Evolutionary conservation across 2,113 vertebrate genomes (phyloP), one percentile per base, ranked within the genome.

Genomic region (Reinhardtius hippoglossoides): DNA sequence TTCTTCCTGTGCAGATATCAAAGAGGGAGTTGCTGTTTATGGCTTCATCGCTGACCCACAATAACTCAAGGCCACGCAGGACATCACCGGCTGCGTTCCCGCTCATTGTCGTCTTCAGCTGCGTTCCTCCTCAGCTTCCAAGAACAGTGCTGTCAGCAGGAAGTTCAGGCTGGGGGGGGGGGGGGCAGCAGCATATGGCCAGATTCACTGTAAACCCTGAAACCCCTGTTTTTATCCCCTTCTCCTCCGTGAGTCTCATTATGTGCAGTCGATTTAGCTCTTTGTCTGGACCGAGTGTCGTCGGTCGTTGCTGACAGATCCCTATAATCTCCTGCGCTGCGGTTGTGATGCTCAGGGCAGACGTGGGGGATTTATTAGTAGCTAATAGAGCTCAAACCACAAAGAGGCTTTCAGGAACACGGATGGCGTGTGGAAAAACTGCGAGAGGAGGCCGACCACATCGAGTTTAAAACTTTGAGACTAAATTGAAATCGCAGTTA

Each of bases 11-110:
- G 67, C 21, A 67, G 21, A 44, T 72, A 80, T 78, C 31, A 50
- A 55, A 74, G 74, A 72, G 74, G 81, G 78, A 86, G 75, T 23
- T 64, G 75, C 70, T 76, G 77, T 85, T 83, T 78, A 46, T 64
- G 71, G 82, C 76, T 81, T 82, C 74, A 58, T 9, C 26, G 1
- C 54, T 55, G 62, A 88, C 83, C 80, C 65, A 37, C 63, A 76
- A 44, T 50, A 78, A 60, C 20, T 74, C 57, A 48, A 84, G 87
- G 87, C 82, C 67, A 26, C 6, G 3, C 40, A 23, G 79, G 71
- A 46, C 56, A 7, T 66, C 14, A 4, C 72, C 57, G 83, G 82
- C 59, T 27, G 2, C 3, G 0, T 67, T 88, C 74, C 71, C 46
- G 4, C 65, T 83, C 71, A 86, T 88, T 91, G 73, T 85, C 42